Evolutionary conservation across 1,140 invertebrate species (phyloP).

Genomic region (Anastrepha obliqua): DNA sequence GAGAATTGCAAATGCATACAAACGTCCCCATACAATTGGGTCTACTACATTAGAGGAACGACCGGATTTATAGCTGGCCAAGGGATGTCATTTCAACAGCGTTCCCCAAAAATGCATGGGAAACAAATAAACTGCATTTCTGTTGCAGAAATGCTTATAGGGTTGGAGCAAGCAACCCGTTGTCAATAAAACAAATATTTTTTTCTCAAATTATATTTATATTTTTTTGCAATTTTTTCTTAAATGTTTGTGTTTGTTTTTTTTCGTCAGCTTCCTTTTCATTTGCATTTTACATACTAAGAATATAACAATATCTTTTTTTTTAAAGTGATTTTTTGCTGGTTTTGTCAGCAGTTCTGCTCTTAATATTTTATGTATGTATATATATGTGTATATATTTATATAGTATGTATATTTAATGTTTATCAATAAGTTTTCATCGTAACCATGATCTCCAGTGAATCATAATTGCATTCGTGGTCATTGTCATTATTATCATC

Average conservation of each 20-base stretch:
- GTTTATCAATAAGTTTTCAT: slow-evolving; percentile 49
- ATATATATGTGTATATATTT: slow-evolving; percentile 43
- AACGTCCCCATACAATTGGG: too few species aligned
- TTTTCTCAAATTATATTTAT: slow-evolving; percentile 49
- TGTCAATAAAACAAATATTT: slow-evolving; percentile 4
- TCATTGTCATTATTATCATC: slow-evolving; percentile 14
- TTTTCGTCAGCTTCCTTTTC: slow-evolving; percentile 37
- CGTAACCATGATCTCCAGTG: slow-evolving; percentile 2
- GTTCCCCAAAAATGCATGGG: too few species aligned
- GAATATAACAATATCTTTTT: slow-evolving; percentile 74
- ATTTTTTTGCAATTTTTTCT: slow-evolving; percentile 55
- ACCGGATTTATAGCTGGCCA: too few species aligned
- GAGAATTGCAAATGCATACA: too few species aligned
- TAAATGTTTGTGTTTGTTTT: slow-evolving; percentile 51
- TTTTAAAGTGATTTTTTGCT: slow-evolving; percentile 73
- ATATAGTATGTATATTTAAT: slow-evolving; percentile 40
- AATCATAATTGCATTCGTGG: slow-evolving; percentile 46
- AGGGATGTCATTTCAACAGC: too few species aligned
- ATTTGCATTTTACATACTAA: slow-evolving; percentile 57
- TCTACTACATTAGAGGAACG: too few species aligned
- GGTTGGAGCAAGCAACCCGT: too few species aligned
- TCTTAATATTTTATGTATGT: slow-evolving; percentile 62
- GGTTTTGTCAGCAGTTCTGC: slow-evolving; percentile 73
- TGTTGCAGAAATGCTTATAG: too few species aligned
- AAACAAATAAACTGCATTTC: too few species aligned